These are phyloP conservation scores for Hypomesus transpacificus DNA, from an alignment of 2,113 vertebrate species.

Conservation along the genomic window DNA sequence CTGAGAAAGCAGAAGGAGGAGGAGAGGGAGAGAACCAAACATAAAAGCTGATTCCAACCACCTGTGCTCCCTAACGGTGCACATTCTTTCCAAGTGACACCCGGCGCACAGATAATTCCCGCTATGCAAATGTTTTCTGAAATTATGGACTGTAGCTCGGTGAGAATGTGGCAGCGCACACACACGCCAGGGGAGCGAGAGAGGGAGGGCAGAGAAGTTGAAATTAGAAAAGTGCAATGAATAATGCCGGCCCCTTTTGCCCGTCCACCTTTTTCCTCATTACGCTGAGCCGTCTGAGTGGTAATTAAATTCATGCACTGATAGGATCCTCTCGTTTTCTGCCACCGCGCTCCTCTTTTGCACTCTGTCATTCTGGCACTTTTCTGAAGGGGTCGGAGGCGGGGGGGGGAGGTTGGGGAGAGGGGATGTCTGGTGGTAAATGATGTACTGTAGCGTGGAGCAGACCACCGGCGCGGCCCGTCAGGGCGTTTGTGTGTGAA, in stretches of 20 bases:
- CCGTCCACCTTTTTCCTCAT: slow-evolving; percentile 67
- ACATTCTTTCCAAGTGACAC: slow-evolving; percentile 30
- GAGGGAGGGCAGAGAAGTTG: slow-evolving; percentile 19
- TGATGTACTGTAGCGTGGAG: slow-evolving; percentile 7
- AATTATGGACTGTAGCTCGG: slow-evolving; percentile 57
- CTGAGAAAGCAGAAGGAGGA: slow-evolving; percentile 26
- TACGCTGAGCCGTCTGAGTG: slow-evolving; percentile 65
- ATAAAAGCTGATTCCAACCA: slow-evolving; percentile 52
- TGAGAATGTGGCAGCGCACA: slow-evolving; percentile 33
- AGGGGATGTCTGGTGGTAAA: neutral
- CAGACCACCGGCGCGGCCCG: slow-evolving; percentile 26
- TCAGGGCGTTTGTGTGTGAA: slow-evolving; percentile 54
- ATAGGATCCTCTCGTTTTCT: slow-evolving; percentile 80
- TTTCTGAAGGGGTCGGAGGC: slow-evolving; percentile 52
- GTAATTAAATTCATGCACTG: slow-evolving; percentile 79
- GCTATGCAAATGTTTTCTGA: slow-evolving; percentile 61
- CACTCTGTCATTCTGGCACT: slow-evolving; percentile 80
- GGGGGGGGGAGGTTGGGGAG: slow-evolving; percentile 42
- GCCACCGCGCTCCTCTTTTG: slow-evolving; percentile 66
- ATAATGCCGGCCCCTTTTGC: slow-evolving; percentile 67
- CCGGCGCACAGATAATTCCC: slow-evolving; percentile 33
- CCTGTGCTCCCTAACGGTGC: slow-evolving; percentile 43
- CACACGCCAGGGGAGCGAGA: neutral
- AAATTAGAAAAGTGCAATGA: slow-evolving; percentile 59
- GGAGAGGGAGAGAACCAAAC: slow-evolving; percentile 11